A percentile compares a stretch with the other conserved stretches of the same genome.
Conservation (phyloP, 2,888 invertebrate genomes). For the Gerris lacustris region DNA sequence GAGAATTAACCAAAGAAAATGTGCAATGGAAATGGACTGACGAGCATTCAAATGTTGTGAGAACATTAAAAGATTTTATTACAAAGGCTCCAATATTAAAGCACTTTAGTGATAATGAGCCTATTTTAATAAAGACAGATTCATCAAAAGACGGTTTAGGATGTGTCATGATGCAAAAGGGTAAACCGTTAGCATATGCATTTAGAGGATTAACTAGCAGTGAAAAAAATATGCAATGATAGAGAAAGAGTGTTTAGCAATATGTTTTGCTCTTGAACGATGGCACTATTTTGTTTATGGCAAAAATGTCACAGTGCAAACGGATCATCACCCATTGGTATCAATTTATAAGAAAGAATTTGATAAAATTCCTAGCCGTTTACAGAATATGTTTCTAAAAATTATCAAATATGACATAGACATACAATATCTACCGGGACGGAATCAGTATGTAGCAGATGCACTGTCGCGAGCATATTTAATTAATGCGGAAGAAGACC, state of each 20-base stretch:
- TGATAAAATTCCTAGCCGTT: conserved; percentile 19
- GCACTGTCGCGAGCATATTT: conserved; percentile 23
- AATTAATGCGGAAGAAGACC: conserved; percentile 21
- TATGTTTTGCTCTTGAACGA: conserved; percentile 34
- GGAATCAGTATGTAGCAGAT: conserved; percentile 29
- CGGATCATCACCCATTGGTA: conserved; percentile 19
- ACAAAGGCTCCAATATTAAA: no score
- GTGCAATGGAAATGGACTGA: conserved; percentile 6
- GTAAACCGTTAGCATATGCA: conserved; percentile 33
- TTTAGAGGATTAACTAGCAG: conserved; percentile 32
- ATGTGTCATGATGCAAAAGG: conserved; percentile 33
- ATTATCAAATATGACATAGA: conserved; percentile 19
- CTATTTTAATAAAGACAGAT: conserved; percentile 28
- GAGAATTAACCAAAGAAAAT: no score
- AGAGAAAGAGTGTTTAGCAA: conserved; percentile 35
- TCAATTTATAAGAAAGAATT: conserved; percentile 21
- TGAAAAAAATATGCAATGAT: conserved; percentile 36
- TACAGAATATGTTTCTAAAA: conserved; percentile 19
- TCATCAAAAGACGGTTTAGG: conserved; percentile 34
- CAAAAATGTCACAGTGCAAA: conserved; percentile 18
- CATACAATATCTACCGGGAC: conserved; percentile 30
- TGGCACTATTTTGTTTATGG: no score
- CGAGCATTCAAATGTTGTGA: not conserved
- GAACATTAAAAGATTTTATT: not conserved
- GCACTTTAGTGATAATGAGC: no score